A percentile compares a stretch with the other conserved stretches of the same genome.
These are phyloP conservation scores for Eupithecia inturbata DNA, from an alignment of 2,888 invertebrate species.

Conservation along the genomic window DNA sequence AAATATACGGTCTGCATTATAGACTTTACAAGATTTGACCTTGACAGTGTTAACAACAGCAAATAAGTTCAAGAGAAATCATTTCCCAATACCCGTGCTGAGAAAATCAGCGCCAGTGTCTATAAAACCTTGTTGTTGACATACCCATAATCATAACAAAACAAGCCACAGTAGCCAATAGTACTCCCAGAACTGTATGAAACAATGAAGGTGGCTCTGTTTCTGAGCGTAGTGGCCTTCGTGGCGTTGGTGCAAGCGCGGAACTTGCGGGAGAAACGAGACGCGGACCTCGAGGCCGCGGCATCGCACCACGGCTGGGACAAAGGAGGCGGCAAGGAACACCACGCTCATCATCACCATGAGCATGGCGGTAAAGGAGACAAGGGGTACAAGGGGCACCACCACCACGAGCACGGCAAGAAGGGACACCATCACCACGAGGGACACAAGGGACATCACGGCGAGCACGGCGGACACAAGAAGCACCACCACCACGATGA, in stretches of 20 bases:
- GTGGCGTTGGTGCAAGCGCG: slow-evolving; percentile 74
- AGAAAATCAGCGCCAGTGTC: slow-evolving; percentile 71
- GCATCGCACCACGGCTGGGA: slow-evolving; percentile 65
- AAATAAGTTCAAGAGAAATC: slow-evolving; percentile 59
- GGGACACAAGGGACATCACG: slow-evolving; percentile 84
- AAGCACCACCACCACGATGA: slow-evolving; percentile 87
- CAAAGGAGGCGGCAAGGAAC: slow-evolving; percentile 86
- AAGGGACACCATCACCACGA: slow-evolving; percentile 90
- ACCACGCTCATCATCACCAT: slow-evolving; percentile 85
- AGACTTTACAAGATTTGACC: slow-evolving; percentile 52
- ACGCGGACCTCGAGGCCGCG: slow-evolving; percentile 83
- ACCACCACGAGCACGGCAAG: slow-evolving; percentile 86
- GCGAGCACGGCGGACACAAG: slow-evolving; percentile 85
- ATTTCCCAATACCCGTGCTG: slow-evolving; percentile 67
- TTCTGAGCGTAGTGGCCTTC: slow-evolving; percentile 66
- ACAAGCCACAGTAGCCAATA: slow-evolving; percentile 47
- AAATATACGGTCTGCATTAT: neutral
- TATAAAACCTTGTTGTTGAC: slow-evolving; percentile 72
- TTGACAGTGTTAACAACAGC: slow-evolving; percentile 62
- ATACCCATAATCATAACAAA: slow-evolving; percentile 64
- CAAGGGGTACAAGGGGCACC: slow-evolving; percentile 87
- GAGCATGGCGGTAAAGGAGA: slow-evolving; percentile 87
- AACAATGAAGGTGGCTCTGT: slow-evolving; percentile 68
- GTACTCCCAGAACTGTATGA: slow-evolving; percentile 42
- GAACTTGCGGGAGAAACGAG: slow-evolving; percentile 72